A percentile compares a stretch with the other conserved stretches of the same genome.
phyloP scores from a whole-genome alignment of 2,888 invertebrate genomes.

The Lissocephala sabroskyi region DNA sequence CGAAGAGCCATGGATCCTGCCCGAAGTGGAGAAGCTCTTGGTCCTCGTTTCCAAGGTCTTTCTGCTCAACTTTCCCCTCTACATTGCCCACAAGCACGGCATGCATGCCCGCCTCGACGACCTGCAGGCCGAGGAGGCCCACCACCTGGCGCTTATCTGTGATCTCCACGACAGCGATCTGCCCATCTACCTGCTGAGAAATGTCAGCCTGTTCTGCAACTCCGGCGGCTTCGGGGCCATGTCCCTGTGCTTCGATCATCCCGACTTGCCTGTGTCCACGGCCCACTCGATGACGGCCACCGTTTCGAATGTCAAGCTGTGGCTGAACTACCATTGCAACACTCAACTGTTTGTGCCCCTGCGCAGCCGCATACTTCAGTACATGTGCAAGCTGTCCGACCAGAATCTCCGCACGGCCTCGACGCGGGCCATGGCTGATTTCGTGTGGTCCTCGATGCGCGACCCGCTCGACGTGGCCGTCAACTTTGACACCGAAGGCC shows the following conservation, averaged over 20 bases:
- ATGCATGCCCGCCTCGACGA: conserved; percentile 87
- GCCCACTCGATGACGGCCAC: conserved; percentile 94
- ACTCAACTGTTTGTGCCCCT: conserved; percentile 91
- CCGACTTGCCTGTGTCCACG: conserved; percentile 85
- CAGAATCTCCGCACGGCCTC: conserved; percentile 91
- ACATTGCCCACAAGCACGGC: conserved; percentile 90
- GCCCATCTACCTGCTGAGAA: conserved; percentile 89
- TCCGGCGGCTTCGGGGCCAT: conserved; percentile 90
- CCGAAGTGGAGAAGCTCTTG: conserved; percentile 90
- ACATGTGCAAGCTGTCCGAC: conserved; percentile 94
- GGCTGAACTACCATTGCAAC: conserved; percentile 93
- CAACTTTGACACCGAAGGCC: conserved; percentile 90
- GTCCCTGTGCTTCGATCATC: conserved; percentile 89
- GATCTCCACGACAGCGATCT: conserved; percentile 95
- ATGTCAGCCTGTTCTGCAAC: conserved; percentile 95
- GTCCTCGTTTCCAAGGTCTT: conserved; percentile 91
- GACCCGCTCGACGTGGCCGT: conserved; percentile 90
- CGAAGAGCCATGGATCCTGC: conserved; percentile 79
- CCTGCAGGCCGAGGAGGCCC: conserved; percentile 86
- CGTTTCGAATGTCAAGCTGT: conserved; percentile 92
- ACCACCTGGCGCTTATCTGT: conserved; percentile 76
- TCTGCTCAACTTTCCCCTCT: conserved; percentile 89
- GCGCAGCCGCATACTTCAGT: conserved; percentile 88
- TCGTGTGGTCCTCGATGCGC: conserved; percentile 96
- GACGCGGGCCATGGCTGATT: conserved; percentile 94